Conservation (phyloP, 2,113 vertebrate genomes). For the Platanista minor region DNA sequence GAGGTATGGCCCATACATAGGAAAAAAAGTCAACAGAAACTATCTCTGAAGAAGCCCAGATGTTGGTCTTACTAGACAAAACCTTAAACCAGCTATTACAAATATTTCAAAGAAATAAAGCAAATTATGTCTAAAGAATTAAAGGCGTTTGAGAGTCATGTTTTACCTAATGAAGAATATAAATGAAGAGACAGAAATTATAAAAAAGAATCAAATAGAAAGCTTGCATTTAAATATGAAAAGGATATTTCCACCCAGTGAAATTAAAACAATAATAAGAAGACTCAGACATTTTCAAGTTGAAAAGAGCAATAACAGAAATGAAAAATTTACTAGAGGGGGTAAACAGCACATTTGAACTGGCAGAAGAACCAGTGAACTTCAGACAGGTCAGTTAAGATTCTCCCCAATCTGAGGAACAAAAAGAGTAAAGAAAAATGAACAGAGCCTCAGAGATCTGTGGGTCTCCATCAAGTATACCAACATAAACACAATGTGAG, state of each 20-base stretch:
- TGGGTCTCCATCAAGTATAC: background rate
- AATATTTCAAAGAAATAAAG: conserved; percentile 20
- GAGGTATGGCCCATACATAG: background rate
- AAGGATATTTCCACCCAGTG: background rate
- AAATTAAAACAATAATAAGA: background rate
- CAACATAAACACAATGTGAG: background rate
- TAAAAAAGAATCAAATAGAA: background rate
- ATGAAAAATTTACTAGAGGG: background rate
- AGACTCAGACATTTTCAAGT: background rate
- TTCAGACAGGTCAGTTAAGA: background rate
- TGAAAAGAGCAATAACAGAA: background rate
- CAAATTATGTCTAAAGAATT: background rate
- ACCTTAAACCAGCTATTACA: background rate
- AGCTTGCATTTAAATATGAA: background rate
- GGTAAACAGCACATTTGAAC: background rate
- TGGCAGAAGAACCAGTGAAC: background rate
- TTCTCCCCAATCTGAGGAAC: background rate
- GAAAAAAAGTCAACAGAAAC: background rate
- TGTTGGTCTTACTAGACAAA: background rate
- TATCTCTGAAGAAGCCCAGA: background rate
- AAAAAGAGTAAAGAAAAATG: background rate
- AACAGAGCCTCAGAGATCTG: background rate
- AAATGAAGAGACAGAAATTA: background rate
- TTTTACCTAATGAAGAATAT: background rate
- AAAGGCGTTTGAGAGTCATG: background rate